Base-by-base conservation (phyloP, 2,888 invertebrate genomes). In the Drosophila demipolita region DNA sequence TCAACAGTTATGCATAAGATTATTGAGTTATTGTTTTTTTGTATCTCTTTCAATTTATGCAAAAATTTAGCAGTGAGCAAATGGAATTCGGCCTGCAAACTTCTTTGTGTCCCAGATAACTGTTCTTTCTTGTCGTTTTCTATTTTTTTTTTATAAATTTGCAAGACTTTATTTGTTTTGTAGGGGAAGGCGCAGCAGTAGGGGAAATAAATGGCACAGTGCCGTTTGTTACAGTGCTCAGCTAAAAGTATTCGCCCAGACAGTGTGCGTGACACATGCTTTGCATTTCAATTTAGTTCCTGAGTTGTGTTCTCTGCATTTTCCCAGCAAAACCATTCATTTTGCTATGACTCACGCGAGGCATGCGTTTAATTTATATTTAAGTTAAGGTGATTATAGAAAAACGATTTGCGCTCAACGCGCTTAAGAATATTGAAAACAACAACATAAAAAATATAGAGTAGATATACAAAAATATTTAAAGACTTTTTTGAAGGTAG, bases 231-330 rank as follows among this genome's bases (percentile, higher is more conserved):
- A 40, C 75, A 70, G 35, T 53, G 20, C 58, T 53, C 59, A 67
- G 79, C 74, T 75, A 76, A 74, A 79, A 72, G 45, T 66, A 65
- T 65, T 35, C 62, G 62, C 49, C 68, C 66, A 60, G 66, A 55
- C 73, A 67, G 75, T 58, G 55, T 54, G 49, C 49, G 57, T 61
- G 61, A 61, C 53, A 86, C 80, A 73, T 72, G 78, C 61, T 83
- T 83, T 83, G 83, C 87, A 87, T 87, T 82, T 84, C 87, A 84
- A 84, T 84, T 87, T 80, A 60, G 61, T 80, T 71, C 72, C 66
- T 72, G 63, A 72, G 66, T 79, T 76, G 63, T 73, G 65, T 77
- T 50, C 61, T 75, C 62, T 75, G 29, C 59, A 74, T 74, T 74
- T 69, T 6, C 45, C n/a, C 32, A 36, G 7, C 68, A 60, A 60